Base-by-base conservation (phyloP, 2,888 invertebrate genomes). In the Tetragnatha montana region DNA sequence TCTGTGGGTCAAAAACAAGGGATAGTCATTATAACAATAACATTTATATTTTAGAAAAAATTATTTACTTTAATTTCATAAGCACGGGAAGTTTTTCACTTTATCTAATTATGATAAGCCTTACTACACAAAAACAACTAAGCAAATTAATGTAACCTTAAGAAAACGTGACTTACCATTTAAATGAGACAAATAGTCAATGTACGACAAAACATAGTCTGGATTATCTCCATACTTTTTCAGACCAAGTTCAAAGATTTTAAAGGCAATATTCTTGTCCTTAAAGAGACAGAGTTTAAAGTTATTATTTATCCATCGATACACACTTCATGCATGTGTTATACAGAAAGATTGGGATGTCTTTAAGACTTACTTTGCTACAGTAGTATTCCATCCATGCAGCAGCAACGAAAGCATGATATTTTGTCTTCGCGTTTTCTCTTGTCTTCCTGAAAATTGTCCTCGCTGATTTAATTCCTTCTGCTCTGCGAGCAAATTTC, bases 371-470 rank as follows among this genome's bases (percentile, higher is more conserved):
- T 88, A 94, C 94, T 93, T 99, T 99, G 70, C 97, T 98, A 93
- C 99, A 99, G 93, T 99, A 99, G 94, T 99, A 99, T 94, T 99
- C 99, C 99, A 99, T 99, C 0, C 99, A 94, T 0, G 99, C 99
- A 0, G 99, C 98, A 0, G 98, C 97, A 0, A 99, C 98, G 94
- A 97, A 99, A 74, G 99, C 97, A 94, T 99, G 98, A 94, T 97
- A 98, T 1, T 96, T 96, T 0, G 96, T 96, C 21, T 95, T 93
- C 6, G 95, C 93, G 93, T 99, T 99, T 93, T 99, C 99, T 35
- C 99, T 94, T 0, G 99, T 99, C 92, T 97, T 95, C 93, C 99
- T 99, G 93, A 99, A 99, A 17, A 99, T 97, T 0, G 96, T 96
- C 92, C 99, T 94, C 0, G 99, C 99, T 0, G 98, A 96, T 94